phyloP scores from a whole-genome alignment of 2,113 vertebrate species.

The Sander lucioperca region DNA sequence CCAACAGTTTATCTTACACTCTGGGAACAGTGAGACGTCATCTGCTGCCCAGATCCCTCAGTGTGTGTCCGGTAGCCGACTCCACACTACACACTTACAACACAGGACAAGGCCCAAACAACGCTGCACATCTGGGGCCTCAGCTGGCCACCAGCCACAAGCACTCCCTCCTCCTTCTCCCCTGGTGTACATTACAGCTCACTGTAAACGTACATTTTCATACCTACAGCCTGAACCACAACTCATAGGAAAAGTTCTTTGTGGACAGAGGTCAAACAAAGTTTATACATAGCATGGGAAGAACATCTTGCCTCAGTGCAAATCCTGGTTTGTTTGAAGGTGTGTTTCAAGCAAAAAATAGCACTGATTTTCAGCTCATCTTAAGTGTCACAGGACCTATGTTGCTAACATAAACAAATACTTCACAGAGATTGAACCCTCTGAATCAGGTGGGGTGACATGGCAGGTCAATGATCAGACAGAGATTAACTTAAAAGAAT shows the following conservation, averaged over 20 bases:
- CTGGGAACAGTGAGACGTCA: constrained; percentile 55
- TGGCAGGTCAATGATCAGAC: neutral
- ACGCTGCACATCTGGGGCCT: constrained; percentile 71
- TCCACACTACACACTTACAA: constrained; percentile 64
- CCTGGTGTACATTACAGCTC: constrained; percentile 55
- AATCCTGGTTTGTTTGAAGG: constrained; percentile 37
- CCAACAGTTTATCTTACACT: constrained; percentile 34
- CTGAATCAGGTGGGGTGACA: constrained; percentile 11
- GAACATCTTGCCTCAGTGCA: constrained; percentile 22
- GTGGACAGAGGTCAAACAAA: constrained; percentile 59
- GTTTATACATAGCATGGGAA: constrained; percentile 49
- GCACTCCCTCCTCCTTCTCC: constrained; percentile 45
- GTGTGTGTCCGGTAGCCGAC: constrained; percentile 68
- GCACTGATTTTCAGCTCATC: constrained; percentile 17
- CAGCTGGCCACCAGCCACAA: constrained; percentile 73
- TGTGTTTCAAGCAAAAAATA: constrained; percentile 33
- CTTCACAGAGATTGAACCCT: constrained; percentile 11
- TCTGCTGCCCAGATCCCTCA: constrained; percentile 76
- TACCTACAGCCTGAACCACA: constrained; percentile 46
- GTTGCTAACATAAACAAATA: constrained; percentile 14
- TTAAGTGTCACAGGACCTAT: constrained; percentile 19
- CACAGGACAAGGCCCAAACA: constrained; percentile 72
- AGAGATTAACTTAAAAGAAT: constrained; percentile 9
- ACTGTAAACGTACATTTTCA: constrained; percentile 61
- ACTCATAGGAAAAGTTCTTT: constrained; percentile 40